These are phyloP conservation scores for Tribolium freemani DNA, from an alignment of 2,888 invertebrate genomes.

Conservation along the genomic window DNA sequence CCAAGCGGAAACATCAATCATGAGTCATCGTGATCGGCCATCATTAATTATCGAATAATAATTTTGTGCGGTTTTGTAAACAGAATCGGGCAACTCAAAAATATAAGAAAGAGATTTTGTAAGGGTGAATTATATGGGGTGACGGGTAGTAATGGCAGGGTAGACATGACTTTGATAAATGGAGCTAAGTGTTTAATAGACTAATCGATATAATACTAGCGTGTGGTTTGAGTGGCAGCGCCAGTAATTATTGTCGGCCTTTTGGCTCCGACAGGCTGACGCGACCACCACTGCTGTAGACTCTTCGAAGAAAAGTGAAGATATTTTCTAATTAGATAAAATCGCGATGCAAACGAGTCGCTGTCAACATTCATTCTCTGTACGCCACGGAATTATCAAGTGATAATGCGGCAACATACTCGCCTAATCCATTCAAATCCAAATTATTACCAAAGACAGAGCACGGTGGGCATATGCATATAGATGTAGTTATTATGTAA, in stretches of 20 bases:
- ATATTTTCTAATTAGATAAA: constrained; percentile 7
- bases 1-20: not conserved
- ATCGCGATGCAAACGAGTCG: not conserved
- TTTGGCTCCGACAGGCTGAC: constrained; percentile 53
- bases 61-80: constrained; percentile 41
- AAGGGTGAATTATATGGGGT: constrained; percentile 56
- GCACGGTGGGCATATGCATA: constrained; percentile 50
- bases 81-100: constrained; percentile 46
- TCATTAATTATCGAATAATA: constrained; percentile 37
- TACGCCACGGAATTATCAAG: constrained; percentile 25
- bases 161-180: constrained; percentile 69
- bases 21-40: not conserved
- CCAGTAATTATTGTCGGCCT: constrained; percentile 66
- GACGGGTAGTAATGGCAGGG: constrained; percentile 57
- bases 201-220: constrained; percentile 69
- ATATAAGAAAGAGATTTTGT: constrained; percentile 57
- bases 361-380: not conserved
- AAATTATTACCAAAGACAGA: constrained; percentile 43
- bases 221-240: constrained; percentile 66
- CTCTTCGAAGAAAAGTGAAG: constrained; percentile 8
- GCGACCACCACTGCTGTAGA: constrained; percentile 46
- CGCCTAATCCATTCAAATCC: constrained; percentile 43
- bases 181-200: constrained; percentile 70
- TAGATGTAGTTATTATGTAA: constrained; percentile 58
- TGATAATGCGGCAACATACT: constrained; percentile 36